Percentiles rank a stretch among this genome's conserved stretches.
phyloP scores from a whole-genome alignment of 2,797 vertebrate genomes.

The Pseudotriccus pelzelni region DNA sequence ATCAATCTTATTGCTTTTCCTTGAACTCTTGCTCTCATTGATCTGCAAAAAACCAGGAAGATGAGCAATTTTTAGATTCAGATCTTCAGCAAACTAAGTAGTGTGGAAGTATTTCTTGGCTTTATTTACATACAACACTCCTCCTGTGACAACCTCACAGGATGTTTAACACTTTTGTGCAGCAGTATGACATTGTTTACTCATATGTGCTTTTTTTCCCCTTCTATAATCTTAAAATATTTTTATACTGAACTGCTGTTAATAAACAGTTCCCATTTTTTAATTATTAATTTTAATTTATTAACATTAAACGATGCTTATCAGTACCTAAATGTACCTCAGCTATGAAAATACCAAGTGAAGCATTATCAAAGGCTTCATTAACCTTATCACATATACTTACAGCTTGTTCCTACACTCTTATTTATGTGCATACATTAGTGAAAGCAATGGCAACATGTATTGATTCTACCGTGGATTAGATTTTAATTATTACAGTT shows the following conservation, averaged over 20 bases:
- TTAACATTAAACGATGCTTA: background rate
- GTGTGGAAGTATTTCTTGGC: background rate
- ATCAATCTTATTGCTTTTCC: background rate
- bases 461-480: background rate
- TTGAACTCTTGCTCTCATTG: background rate
- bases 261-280: background rate
- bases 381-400: background rate
- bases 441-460: background rate
- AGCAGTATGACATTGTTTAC: background rate
- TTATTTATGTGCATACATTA: background rate
- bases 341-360: background rate
- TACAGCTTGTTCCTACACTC: background rate
- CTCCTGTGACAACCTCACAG: background rate
- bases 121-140: background rate
- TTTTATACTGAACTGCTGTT: background rate
- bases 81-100: background rate
- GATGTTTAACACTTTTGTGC: background rate
- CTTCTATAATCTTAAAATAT: background rate
- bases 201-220: background rate
- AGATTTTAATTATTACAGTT: background rate
- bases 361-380: background rate
- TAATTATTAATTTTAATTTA: background rate
- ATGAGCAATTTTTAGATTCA: background rate
- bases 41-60: background rate
- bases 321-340: background rate